Base-by-base conservation (phyloP, 64 coral and sea anemone species). In the Montipora capricornis region DNA sequence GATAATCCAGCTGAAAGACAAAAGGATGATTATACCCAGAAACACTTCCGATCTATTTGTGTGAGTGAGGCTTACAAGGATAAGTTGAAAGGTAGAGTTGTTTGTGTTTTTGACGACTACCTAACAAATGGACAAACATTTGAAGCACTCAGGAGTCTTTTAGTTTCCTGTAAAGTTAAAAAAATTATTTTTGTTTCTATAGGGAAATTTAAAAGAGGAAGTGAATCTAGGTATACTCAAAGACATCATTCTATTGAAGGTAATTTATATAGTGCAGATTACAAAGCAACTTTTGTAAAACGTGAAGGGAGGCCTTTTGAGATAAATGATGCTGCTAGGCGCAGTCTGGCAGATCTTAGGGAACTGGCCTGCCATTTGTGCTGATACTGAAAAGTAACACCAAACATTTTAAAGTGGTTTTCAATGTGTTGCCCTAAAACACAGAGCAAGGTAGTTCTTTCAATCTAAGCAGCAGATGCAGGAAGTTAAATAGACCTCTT, bases 21-120 rank as follows among this genome's bases (percentile, higher is more conserved):
- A 14, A 22, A 22, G 22, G 22, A 22, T 22, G 22, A 22, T 22
- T 22, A 22, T 22, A 22, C 22, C 22, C 22, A 22, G 22, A 22
- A 22, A 22, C 22, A 22, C 22, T 22, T 22, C 22, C 22, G 22
- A 22, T 22, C 22, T 7, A 94, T 94, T 20, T 29, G 8, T 37
- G 78, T 94, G 10, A 94, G 60, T 74, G 20, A 37, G 3, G 14
- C 50, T 3, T 94, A 94, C 67, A 76, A 10, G 22, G 52, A 29
- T 5, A 94, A 94, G 81, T 51, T 22, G 22, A 22, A 22, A 22
- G 22, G 22, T 22, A 22, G 22, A 22, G 22, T 22, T 22, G 22
- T 22, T 22, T 22, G 22, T 22, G 22, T 22, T 22, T 22, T 22
- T 22, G 22, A 22, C 22, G 22, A 22, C 22, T 22, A 22, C 22